phyloP scores from a whole-genome alignment of 1,140 invertebrate genomes.

The Oryctes rhinoceros region DNA sequence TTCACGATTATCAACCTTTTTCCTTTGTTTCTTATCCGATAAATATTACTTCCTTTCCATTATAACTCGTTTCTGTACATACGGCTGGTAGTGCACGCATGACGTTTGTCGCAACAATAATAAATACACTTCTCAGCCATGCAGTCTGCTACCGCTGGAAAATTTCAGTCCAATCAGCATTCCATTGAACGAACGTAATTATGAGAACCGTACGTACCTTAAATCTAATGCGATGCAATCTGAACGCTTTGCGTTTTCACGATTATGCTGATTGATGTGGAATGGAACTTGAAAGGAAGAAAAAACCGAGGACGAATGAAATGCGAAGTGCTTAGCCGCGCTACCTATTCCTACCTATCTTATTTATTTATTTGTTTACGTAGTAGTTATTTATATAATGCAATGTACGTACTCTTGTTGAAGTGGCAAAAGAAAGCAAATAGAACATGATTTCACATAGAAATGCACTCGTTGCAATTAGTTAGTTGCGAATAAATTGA shows the following conservation, averaged over 20 bases:
- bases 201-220: background rate
- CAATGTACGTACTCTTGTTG: no score
- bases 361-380: no score
- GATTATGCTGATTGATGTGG: constrained; percentile 18
- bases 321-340: no score
- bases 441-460: background rate
- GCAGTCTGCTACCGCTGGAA: constrained; percentile 9
- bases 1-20: no score
- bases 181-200: constrained; percentile 10
- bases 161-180: constrained; percentile 18
- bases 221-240: background rate
- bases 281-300: background rate
- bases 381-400: no score
- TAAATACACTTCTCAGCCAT: background rate
- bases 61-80: no score
- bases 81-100: no score
- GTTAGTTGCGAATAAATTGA: background rate
- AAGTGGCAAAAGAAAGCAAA: no score
- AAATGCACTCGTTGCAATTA: background rate
- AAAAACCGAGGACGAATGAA: background rate
- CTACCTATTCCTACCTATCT: no score
- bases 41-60: no score
- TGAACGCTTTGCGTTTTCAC: constrained; percentile 1
- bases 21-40: no score
- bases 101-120: constrained; percentile 4